phyloP scores from a whole-genome alignment of 1,140 invertebrate species.

The Himalopsyche phryganea region DNA sequence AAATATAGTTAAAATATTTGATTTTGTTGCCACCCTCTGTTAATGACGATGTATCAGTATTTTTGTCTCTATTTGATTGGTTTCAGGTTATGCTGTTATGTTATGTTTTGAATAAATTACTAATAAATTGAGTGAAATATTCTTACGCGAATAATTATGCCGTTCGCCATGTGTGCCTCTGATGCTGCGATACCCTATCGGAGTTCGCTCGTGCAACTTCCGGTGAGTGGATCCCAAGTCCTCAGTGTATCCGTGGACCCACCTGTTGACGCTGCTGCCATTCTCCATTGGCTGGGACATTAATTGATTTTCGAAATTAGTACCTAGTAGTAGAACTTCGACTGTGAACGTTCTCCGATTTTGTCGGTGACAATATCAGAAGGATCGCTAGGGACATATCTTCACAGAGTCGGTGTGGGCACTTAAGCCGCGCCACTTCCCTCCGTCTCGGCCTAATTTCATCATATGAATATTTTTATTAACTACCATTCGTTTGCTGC shows the following conservation, averaged over 20 bases:
- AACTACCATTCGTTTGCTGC: no score
- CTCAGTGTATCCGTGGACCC: slow-evolving; percentile 20
- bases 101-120: no score
- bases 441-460: slow-evolving; percentile 25
- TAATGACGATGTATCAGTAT: no score
- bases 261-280: slow-evolving; percentile 1
- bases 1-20: no score
- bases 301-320: background rate
- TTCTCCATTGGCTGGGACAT: slow-evolving; percentile 9
- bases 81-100: no score
- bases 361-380: slow-evolving; percentile 7
- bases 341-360: no score
- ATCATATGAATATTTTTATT: slow-evolving; percentile 13
- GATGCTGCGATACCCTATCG: slow-evolving; percentile 26
- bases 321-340: no score
- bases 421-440: slow-evolving; percentile 8
- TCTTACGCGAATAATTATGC: background rate
- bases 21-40: no score
- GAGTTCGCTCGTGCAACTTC: slow-evolving; percentile 15
- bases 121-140: no score
- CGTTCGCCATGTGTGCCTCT: slow-evolving; percentile 21
- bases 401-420: slow-evolving; percentile 13
- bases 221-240: slow-evolving; percentile 18
- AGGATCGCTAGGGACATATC: slow-evolving; percentile 16
- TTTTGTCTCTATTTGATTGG: no score